A percentile compares a stretch with the other conserved stretches of the same genome.
phyloP scores from a whole-genome alignment of 2,113 vertebrate species.

The Jaculus jaculus region DNA sequence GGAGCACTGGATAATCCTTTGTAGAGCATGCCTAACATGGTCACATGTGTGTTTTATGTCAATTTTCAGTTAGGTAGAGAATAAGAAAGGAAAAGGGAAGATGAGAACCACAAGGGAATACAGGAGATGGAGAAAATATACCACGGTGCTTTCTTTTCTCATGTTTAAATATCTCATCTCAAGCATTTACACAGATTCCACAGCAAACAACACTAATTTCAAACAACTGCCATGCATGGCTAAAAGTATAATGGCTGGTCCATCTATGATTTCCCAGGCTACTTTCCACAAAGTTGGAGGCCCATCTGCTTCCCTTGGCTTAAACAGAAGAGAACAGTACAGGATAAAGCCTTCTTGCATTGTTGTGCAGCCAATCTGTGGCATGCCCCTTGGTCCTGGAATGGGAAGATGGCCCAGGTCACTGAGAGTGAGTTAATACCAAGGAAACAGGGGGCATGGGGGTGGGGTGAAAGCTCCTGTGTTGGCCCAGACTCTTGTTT shows the following conservation, averaged over 20 bases:
- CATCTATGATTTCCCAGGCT: background rate
- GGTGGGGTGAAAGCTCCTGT: background rate
- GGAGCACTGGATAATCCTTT: no score
- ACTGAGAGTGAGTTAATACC: background rate
- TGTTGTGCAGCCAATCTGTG: background rate
- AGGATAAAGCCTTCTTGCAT: background rate
- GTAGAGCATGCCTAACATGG: fast-evolving
- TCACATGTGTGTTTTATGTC: background rate
- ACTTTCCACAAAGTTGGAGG: background rate
- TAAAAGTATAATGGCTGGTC: constrained; percentile 18
- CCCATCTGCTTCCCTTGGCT: constrained; percentile 62
- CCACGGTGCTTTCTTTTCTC: background rate
- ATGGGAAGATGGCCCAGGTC: background rate
- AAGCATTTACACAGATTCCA: background rate
- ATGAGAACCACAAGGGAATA: background rate
- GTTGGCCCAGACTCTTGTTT: constrained; percentile 48
- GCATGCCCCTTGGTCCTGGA: background rate
- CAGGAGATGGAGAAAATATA: background rate
- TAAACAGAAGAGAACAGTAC: background rate
- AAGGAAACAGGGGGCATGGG: background rate
- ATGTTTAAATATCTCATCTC: background rate
- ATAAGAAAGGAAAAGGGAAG: background rate
- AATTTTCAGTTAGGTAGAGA: background rate
- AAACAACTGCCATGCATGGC: background rate
- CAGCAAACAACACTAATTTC: background rate